Base-by-base conservation (phyloP, 2,888 invertebrate genomes). In the Harpalus rufipes region DNA sequence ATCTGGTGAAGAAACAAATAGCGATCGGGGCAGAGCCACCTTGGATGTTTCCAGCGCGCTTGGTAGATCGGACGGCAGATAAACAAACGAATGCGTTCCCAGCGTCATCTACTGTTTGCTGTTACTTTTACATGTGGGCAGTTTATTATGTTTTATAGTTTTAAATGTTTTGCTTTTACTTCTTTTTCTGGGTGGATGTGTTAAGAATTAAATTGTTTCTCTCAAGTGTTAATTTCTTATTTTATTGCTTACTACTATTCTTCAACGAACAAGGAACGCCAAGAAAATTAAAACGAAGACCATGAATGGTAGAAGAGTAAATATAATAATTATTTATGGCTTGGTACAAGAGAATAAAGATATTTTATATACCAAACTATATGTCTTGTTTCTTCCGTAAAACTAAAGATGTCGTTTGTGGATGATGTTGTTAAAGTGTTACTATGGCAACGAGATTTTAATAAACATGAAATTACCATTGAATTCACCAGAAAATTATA, bases 1-100 rank as follows among this genome's bases (percentile, higher is more conserved):
- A 78, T 78, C 78, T 78, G 56, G 56, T 32, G 88, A 90, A 89
- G 89, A 90, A 90, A 91, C 90, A 91, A 90, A 91, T 90, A 90
- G 90, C 89, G 89, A 88, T 88, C 88, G 87, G 87, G 87, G 44
- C 44, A 44, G 44, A 74, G 58, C 78, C 78, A 58, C 78, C 78
- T 78, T 32, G 58, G 78, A 74, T 21, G 72, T 74, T 74, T 74
- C 12, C 41, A 44, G 41, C 72, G 72, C 32, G 72, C 72, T 74
- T 74, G 44, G 44, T 74, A 41, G 72, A 74, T 74, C 72, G 72
- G 72, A 74, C 72, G 41, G 44, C 41, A 74, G 72, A 74, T 74
- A 74, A 74, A 74, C 72, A 74, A 44, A 74, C 72, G 72, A 74
- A 74, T 41, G 41, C 41, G 72, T 74, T 74, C 72, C 18, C 44